phyloP scores from a whole-genome alignment of 2,797 vertebrate species.

The Rhadinocentrus ornatus region DNA sequence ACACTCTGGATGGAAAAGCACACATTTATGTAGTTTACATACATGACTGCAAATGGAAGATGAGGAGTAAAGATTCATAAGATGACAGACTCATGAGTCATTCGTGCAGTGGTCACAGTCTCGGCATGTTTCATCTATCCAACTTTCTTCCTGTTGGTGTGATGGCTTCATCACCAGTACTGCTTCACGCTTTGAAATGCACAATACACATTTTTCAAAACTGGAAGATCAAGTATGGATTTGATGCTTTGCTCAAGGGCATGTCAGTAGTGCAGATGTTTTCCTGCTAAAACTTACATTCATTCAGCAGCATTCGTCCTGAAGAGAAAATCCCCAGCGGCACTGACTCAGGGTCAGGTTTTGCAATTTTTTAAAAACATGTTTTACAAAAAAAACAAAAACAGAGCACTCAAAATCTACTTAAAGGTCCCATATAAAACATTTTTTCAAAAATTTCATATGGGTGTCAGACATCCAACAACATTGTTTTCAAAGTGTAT shows the following conservation, averaged over 20 bases:
- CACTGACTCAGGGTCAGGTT: constrained; percentile 14
- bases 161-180: constrained; percentile 26
- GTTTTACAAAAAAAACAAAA: constrained; percentile 30
- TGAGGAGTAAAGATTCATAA: constrained; percentile 46
- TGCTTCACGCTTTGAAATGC: constrained; percentile 20
- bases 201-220: constrained; percentile 4
- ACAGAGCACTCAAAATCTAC: constrained; percentile 32
- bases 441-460: no score
- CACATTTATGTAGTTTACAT: background rate
- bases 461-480: no score
- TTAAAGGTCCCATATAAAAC: no score
- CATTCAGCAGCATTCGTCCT: constrained; percentile 14
- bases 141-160: constrained; percentile 48
- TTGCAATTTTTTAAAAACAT: background rate
- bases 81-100: constrained; percentile 69
- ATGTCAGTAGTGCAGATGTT: constrained; percentile 6
- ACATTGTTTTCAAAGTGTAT: no score
- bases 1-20: background rate
- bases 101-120: constrained; percentile 37
- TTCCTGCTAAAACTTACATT: constrained; percentile 18
- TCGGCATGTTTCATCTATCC: constrained; percentile 44
- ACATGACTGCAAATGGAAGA: background rate
- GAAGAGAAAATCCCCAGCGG: constrained; percentile 31
- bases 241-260: constrained; percentile 29
- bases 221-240: background rate